Evolutionary conservation across 2,113 vertebrate genomes (phyloP).

Genomic region (Trogon melanurus): DNA sequence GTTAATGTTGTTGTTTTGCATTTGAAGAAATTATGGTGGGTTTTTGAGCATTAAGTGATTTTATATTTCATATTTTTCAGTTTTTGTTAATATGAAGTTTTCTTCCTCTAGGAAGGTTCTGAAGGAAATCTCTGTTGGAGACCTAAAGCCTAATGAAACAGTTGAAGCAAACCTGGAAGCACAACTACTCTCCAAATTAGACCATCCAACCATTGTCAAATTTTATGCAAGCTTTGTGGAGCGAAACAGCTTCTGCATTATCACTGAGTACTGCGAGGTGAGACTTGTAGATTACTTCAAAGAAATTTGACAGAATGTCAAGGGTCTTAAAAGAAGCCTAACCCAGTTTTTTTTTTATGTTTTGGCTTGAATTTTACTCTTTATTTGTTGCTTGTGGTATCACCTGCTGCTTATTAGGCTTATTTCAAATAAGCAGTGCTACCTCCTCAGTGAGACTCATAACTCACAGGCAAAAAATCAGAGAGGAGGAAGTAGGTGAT

Average conservation of each 20-base stretch:
- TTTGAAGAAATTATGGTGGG: background rate
- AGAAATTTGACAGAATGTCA: background rate
- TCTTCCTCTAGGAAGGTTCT: constrained; percentile 81
- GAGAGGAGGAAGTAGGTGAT: background rate
- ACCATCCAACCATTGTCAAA: constrained; percentile 86
- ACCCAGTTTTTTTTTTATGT: background rate
- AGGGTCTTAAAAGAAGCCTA: background rate
- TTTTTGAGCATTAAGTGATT: background rate
- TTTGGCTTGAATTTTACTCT: background rate
- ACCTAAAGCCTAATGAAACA: constrained; percentile 84
- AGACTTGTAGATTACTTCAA: constrained; percentile 18
- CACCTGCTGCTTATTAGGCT: background rate
- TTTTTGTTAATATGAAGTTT: background rate
- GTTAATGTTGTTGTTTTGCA: background rate
- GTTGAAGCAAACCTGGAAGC: constrained; percentile 85
- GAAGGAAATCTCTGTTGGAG: constrained; percentile 85
- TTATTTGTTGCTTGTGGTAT: background rate
- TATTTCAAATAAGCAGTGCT: background rate
- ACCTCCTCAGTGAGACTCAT: background rate
- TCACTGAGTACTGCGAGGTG: constrained; percentile 90
- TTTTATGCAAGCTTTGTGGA: constrained; percentile 87
- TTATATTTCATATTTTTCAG: background rate
- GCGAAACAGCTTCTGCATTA: constrained; percentile 83
- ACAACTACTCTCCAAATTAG: constrained; percentile 84
- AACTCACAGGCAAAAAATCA: background rate